A percentile compares a stretch with the other conserved stretches of the same genome.
These are phyloP conservation scores for Heteromormyrus szaboi DNA, from an alignment of 2,797 vertebrate genomes.

Conservation along the genomic window DNA sequence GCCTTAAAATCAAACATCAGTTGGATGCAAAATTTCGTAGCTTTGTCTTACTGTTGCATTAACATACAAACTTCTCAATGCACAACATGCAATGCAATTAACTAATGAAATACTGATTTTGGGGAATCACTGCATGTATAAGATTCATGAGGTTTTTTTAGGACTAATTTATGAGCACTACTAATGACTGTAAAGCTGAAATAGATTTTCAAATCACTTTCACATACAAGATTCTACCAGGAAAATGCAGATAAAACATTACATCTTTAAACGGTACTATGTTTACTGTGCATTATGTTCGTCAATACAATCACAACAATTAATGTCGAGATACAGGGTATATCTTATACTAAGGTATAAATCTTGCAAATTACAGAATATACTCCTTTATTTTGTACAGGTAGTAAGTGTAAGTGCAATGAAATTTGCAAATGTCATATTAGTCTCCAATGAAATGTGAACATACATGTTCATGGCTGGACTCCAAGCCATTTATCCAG, in stretches of 20 bases:
- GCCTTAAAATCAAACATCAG: neutral
- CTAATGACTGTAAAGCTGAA: neutral
- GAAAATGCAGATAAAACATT: neutral
- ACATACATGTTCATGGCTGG: neutral
- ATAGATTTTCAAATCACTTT: neutral
- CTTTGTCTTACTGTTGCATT: neutral
- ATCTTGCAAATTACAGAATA: neutral
- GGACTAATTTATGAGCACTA: neutral
- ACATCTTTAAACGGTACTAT: neutral
- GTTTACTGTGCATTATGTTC: neutral
- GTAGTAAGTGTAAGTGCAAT: neutral
- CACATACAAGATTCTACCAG: neutral
- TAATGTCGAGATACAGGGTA: neutral
- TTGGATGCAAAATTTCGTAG: neutral
- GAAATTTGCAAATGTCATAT: neutral
- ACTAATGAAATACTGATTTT: neutral
- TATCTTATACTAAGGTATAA: neutral
- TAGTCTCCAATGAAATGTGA: neutral
- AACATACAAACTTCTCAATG: neutral
- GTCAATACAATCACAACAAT: neutral
- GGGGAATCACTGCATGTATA: neutral
- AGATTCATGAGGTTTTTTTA: neutral
- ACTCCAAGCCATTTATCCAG: neutral
- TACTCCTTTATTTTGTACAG: neutral
- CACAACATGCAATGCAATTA: neutral